These are phyloP conservation scores for Agriopis aurantiaria DNA, from an alignment of 2,888 invertebrate species.

Conservation along the genomic window DNA sequence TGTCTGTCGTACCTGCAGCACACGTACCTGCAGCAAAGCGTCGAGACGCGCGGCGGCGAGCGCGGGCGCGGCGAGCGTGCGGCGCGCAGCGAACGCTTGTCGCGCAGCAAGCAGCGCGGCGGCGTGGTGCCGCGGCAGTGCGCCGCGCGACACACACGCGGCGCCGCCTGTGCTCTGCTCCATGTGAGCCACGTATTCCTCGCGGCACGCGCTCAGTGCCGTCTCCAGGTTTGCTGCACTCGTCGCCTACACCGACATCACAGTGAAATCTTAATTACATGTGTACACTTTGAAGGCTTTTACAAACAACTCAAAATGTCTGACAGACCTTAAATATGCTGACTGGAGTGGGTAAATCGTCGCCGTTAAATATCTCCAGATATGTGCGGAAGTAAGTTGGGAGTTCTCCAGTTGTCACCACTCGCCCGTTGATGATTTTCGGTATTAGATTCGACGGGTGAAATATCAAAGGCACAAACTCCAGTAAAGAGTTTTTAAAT, in stretches of 20 bases:
- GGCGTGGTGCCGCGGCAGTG: constrained; percentile 80
- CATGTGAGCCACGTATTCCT: constrained; percentile 39
- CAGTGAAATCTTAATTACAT: constrained; percentile 75
- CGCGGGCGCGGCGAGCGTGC: constrained; percentile 9
- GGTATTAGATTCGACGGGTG: constrained; percentile 89
- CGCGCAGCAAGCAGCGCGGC: constrained; percentile 52
- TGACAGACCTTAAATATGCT: constrained; percentile 93
- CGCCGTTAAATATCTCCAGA: constrained; percentile 97
- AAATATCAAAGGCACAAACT: constrained; percentile 64
- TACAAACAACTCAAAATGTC: not conserved
- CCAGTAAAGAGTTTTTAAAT: constrained; percentile 25
- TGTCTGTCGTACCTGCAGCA: too few species aligned
- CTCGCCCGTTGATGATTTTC: constrained; percentile 73
- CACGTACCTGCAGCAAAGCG: constrained; percentile 11
- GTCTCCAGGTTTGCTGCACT: constrained; percentile 23
- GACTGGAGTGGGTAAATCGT: constrained; percentile 98
- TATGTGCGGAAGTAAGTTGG: constrained; percentile 98
- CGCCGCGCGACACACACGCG: constrained; percentile 19
- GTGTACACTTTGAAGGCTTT: not conserved
- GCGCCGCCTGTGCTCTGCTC: constrained; percentile 82
- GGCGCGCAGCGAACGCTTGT: constrained; percentile 84
- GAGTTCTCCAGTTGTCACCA: constrained; percentile 95
- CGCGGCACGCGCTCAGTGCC: constrained; percentile 48
- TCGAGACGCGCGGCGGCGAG: constrained; percentile 15
- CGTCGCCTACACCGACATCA: constrained; percentile 16